phyloP scores from a whole-genome alignment of 2,888 invertebrate species.

The Aquatica leii region DNA sequence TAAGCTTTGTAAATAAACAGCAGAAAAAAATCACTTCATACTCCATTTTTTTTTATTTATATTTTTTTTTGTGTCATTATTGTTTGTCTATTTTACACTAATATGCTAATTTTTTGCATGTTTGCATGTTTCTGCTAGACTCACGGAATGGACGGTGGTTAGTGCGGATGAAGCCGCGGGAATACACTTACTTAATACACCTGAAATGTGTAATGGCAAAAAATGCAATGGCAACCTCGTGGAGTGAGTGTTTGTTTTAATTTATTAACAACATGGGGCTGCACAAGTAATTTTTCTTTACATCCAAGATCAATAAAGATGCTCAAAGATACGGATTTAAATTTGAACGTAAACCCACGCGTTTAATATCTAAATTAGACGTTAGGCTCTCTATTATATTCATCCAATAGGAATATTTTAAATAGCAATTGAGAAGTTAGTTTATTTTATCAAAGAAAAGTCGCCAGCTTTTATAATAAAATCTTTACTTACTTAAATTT shows the following conservation, averaged over 20 bases:
- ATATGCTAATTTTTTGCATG: conserved; percentile 30
- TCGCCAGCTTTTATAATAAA: too few species aligned
- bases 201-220: conserved; percentile 33
- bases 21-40: conserved; percentile 10
- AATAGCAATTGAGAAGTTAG: too few species aligned
- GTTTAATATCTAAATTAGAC: too few species aligned
- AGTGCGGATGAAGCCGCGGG: conserved; percentile 48
- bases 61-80: conserved; percentile 10
- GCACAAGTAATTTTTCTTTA: neutral
- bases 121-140: conserved; percentile 51
- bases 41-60: conserved; percentile 8
- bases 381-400: neutral
- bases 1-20: conserved; percentile 56
- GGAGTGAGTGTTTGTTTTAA: conserved; percentile 12
- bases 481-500: too few species aligned
- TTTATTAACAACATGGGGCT: conserved; percentile 3
- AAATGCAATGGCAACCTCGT: conserved; percentile 16
- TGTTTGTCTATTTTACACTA: conserved; percentile 15
- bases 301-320: neutral
- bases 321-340: neutral
- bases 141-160: conserved; percentile 56
- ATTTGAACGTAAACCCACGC: too few species aligned
- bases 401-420: too few species aligned
- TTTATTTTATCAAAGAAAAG: too few species aligned
- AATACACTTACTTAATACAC: conserved; percentile 25